phyloP scores from a whole-genome alignment of 2,797 vertebrate species.

The Scolopax bukidnonensis region DNA sequence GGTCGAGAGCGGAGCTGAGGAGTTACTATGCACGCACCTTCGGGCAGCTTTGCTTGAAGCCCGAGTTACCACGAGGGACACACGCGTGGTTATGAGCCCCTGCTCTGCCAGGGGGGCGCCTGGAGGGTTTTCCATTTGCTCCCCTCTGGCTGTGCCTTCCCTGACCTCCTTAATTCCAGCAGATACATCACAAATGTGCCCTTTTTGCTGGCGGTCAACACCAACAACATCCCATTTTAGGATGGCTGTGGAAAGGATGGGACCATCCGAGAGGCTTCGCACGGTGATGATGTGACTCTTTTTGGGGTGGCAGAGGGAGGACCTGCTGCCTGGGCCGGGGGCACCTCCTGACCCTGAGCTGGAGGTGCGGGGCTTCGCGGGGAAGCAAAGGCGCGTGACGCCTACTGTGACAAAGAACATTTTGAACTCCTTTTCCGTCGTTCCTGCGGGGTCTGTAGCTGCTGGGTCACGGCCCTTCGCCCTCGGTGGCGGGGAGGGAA shows the following conservation, averaged over 20 bases:
- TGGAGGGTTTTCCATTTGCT: conserved; percentile 21
- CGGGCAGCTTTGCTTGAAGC: conserved; percentile 27
- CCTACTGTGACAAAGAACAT: conserved; percentile 40
- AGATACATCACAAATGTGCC: conserved; percentile 36
- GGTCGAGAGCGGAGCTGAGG: conserved; percentile 53
- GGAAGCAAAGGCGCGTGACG: background rate
- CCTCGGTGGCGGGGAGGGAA: conserved; percentile 37
- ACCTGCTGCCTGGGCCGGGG: background rate
- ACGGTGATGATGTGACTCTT: background rate
- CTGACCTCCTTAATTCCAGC: conserved; percentile 15
- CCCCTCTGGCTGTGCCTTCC: conserved; percentile 61
- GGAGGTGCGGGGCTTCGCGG: background rate
- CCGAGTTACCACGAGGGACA: conserved; percentile 22
- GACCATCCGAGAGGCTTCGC: background rate
- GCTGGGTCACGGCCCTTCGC: conserved; percentile 31
- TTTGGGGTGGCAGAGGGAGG: background rate
- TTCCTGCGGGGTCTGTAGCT: conserved; percentile 8
- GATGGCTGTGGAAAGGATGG: background rate
- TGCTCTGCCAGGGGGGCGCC: background rate
- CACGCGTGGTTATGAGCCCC: background rate
- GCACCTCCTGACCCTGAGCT: background rate
- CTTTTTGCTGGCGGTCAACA: conserved; percentile 37
- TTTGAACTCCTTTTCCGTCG: conserved; percentile 14
- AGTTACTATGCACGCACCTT: conserved; percentile 65
- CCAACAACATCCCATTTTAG: background rate